Evolutionary conservation across 2,113 vertebrate species (phyloP), one percentile per base, ranked within the genome.

Genomic region (Spea bombifrons): DNA sequence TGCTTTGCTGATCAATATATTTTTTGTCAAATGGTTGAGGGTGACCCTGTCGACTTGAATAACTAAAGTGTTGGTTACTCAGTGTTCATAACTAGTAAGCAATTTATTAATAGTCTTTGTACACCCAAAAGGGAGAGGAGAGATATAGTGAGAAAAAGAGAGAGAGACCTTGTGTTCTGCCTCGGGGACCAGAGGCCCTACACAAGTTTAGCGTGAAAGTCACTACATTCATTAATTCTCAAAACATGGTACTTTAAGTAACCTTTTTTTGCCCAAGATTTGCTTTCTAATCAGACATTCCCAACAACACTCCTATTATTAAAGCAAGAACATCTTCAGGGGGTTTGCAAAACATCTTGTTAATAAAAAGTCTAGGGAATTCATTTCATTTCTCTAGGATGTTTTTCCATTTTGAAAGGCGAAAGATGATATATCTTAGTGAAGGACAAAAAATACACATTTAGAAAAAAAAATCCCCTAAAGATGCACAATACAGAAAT

Each of bases 401-500:
- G 57, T 76, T 49, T 77, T 50, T 61, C 66, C 44, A 59, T 5
- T 70, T 70, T 43, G 63, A 59, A 55, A 64, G 15, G 2, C 10
- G 16, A 70, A 10, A 63, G 46, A 55, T 8, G 30, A 71, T 69
- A 77, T 45, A 77, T 77, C 46, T 70, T 45, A 77, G 63, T 77
- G 75, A 77, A 61, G 46, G 53, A 71, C 66, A 70, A 77, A 77
- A n/a, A 77, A 47, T 50, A 61, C 66, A 68, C 66, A 52, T 57
- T 67, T 76, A 30, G 4, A 61, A 76, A 47, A 47, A 75, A 72
- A 75, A 9, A 75, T 45, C 64, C 74, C 74, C 66, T 77, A 9
- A 70, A 77, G 66, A 66, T 70, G 55, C 55, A 63, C 44, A 70
- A 77, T 52, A 70, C 66, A 77, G 50, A 57, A 76, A 68, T 76